phyloP scores from a whole-genome alignment of 2,888 invertebrate genomes.

The Phoenoteleia sp. region DNA sequence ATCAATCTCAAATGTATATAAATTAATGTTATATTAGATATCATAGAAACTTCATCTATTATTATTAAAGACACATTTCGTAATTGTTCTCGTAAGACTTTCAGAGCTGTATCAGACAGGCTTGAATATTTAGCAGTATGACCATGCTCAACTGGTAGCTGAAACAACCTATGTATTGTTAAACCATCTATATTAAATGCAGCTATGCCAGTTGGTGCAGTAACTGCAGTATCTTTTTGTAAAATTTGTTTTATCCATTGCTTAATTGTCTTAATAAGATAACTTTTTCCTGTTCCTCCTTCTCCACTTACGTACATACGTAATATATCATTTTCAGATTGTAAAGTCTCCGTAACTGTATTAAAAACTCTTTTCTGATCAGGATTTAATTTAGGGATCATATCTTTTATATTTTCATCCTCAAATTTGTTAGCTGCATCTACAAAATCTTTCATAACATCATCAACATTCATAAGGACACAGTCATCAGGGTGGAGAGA shows the following conservation, averaged over 20 bases:
- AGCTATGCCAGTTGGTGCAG: too few relatives aligned
- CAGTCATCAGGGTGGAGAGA: too few relatives aligned
- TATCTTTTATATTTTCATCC: neutral
- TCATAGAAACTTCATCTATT: constrained; percentile 76
- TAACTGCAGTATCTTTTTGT: too few relatives aligned
- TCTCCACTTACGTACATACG: neutral
- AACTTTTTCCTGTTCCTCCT: neutral
- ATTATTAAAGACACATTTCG: constrained; percentile 61
- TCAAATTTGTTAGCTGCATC: neutral
- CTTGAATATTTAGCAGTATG: too few relatives aligned
- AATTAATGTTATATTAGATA: too few relatives aligned
- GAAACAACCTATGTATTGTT: too few relatives aligned
- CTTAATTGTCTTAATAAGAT: neutral
- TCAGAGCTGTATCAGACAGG: neutral
- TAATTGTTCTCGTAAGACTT: neutral
- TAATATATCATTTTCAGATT: neutral
- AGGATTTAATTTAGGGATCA: neutral
- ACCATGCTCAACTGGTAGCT: too few relatives aligned
- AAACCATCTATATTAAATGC: too few relatives aligned
- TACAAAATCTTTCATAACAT: neutral
- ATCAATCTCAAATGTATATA: constrained; percentile 71
- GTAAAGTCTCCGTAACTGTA: neutral
- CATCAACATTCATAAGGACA: neutral
- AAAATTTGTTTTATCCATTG: neutral
- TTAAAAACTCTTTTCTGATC: neutral